Base-by-base conservation (phyloP, 2,797 vertebrate species). In the Catharus ustulatus region DNA sequence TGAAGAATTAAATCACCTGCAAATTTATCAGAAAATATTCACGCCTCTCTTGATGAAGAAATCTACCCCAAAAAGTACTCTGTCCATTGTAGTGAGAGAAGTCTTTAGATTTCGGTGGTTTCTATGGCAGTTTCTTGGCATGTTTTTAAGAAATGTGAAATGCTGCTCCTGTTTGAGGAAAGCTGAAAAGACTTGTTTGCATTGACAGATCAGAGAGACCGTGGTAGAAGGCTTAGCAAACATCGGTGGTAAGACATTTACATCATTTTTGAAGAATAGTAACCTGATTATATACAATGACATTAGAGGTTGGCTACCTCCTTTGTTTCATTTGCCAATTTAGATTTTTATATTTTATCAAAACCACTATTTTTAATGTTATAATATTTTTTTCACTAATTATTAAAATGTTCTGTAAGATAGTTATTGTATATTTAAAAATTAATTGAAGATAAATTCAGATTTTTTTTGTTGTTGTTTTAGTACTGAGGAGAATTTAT, bases 181-280 rank as follows among this genome's bases (percentile, higher is more conserved):
- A 92, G 23, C 71, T 95, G 64, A 92, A 80, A 66, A 13, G 17
- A 12, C 6, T 79, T 92, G 10, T 75, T 88, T 95, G 81, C 69
- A 63, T 92, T 96, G 83, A 79, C 97, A 99, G 99, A 98, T 99
- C 87, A 97, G 98, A 97, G 99, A 99, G 97, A 99, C 99, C 0
- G n/a, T 99, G 59, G 96, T 97, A 68, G 97, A 98, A 77, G 99
- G 99, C 81, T 97, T 99, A 84, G 98, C 98, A 95, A 99, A 99
- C 51, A 98, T 99, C 45, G 99, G 99, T 97, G 99, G 99, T 99
- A 98, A 97, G 98, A 94, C 62, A 91, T 86, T 94, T 57, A 46
- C 18, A 63, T 46, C 7, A n/a, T 84, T 87, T 85, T 67, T 38
- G 67, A 67, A 29, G 10, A 76, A 30, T 71, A 40, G 23, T 64